phyloP scores from a whole-genome alignment of 1,140 invertebrate genomes.

The Rhopalosiphum padi region DNA sequence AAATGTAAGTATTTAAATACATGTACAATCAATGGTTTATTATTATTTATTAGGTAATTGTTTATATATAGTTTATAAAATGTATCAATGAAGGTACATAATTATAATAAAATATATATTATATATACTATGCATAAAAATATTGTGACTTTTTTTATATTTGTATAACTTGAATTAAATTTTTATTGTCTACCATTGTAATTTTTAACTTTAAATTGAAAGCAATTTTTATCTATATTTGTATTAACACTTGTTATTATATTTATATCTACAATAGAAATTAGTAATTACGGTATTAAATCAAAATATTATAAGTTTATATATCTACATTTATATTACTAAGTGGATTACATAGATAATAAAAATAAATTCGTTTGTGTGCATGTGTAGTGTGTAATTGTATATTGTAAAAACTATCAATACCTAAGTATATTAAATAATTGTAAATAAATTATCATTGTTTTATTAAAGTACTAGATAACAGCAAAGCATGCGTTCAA shows the following conservation, averaged over 20 bases:
- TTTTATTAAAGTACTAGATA: not conserved
- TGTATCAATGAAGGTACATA: not conserved
- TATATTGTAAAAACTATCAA: not conserved
- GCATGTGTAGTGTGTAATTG: not conserved
- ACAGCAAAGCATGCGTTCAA: not conserved
- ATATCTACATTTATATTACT: not conserved
- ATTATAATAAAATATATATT: not conserved
- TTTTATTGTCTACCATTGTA: not conserved
- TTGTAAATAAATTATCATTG: not conserved
- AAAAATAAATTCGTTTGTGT: not conserved
- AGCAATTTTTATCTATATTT: not conserved
- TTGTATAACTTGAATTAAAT: not conserved
- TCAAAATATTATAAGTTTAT: not conserved
- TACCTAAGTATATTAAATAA: not conserved
- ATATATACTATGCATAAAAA: not conserved
- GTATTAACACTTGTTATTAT: not conserved
- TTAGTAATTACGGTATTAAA: not conserved
- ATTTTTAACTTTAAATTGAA: not conserved
- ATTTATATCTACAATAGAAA: not conserved
- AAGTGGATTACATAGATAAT: not conserved
- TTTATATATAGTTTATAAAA: not conserved
- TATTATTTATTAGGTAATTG: too few relatives aligned
- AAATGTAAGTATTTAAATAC: not conserved
- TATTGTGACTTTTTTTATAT: not conserved
- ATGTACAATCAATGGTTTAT: not conserved